Evolutionary conservation across 2,113 vertebrate species (phyloP).

Genomic region (Phoenicopterus ruber): DNA sequence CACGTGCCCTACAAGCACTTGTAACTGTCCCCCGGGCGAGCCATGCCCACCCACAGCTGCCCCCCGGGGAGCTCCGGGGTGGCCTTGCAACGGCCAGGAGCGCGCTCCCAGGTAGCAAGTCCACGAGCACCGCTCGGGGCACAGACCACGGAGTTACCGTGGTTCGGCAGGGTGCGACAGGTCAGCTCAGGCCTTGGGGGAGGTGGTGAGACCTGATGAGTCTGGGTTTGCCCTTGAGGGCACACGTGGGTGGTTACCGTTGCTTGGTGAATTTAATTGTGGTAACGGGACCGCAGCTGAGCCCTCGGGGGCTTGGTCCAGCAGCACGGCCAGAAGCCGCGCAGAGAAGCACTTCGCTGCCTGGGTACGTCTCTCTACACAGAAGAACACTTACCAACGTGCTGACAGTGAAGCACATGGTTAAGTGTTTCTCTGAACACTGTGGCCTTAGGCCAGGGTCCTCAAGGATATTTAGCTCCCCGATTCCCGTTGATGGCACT

Average conservation of each 20-base stretch:
- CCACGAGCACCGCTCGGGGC: accelerated
- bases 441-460: background rate
- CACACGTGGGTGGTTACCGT: accelerated
- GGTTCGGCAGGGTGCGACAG: too few species aligned
- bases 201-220: background rate
- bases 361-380: background rate
- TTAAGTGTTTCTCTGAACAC: background rate
- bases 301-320: background rate
- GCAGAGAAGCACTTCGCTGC: background rate
- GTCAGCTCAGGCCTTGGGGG: background rate
- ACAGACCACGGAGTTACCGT: background rate
- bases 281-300: accelerated
- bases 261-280: accelerated
- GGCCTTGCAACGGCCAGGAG: background rate
- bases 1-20: background rate
- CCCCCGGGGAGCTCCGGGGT: background rate
- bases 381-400: background rate
- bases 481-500: background rate
- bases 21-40: background rate
- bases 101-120: background rate
- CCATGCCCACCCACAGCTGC: accelerated
- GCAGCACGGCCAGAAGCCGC: background rate
- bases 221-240: background rate
- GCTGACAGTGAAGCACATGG: background rate
- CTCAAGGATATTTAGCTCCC: background rate